phyloP scores from a whole-genome alignment of 35 echinoderm and acorn worm species.

The Hemicentrotus pulcherrimus region DNA sequence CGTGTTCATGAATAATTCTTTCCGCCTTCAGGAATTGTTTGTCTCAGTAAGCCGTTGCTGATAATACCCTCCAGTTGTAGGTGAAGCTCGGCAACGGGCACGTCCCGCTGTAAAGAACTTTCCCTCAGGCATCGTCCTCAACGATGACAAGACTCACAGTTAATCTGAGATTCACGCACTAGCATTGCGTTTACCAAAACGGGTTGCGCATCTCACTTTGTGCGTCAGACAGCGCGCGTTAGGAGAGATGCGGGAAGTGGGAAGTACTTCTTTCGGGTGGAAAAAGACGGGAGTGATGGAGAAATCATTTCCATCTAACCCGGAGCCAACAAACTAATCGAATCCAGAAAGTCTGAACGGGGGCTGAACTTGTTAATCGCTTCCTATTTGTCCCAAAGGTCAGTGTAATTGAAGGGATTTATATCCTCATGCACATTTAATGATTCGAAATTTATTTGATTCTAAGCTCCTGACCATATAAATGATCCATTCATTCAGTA shows the following conservation, averaged over 20 bases:
- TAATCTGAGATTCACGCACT: no score
- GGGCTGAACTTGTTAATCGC: neutral
- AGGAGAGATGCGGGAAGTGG: neutral
- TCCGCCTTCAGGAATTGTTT: conserved; percentile 23
- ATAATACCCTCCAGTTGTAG: conserved; percentile 3
- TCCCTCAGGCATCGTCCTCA: neutral
- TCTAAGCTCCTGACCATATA: neutral
- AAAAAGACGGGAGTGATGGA: neutral
- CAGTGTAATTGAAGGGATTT: conserved; percentile 1
- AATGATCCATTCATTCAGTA: neutral
- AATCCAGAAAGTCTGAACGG: neutral
- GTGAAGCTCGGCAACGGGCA: neutral
- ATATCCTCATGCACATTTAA: neutral
- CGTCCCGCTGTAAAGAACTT: neutral
- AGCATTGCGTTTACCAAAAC: no score
- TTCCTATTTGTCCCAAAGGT: neutral
- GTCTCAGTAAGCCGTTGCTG: conserved; percentile 33
- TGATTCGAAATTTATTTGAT: neutral
- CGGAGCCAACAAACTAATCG: neutral
- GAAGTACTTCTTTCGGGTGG: neutral
- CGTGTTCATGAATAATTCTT: conserved; percentile 44
- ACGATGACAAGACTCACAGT: no score
- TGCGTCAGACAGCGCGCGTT: neutral
- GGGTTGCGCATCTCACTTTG: neutral
- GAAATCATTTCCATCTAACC: neutral